A percentile compares a stretch with the other conserved stretches of the same genome.
phyloP scores from a whole-genome alignment of 2,797 vertebrate genomes.

The Gymnocypris eckloni region DNA sequence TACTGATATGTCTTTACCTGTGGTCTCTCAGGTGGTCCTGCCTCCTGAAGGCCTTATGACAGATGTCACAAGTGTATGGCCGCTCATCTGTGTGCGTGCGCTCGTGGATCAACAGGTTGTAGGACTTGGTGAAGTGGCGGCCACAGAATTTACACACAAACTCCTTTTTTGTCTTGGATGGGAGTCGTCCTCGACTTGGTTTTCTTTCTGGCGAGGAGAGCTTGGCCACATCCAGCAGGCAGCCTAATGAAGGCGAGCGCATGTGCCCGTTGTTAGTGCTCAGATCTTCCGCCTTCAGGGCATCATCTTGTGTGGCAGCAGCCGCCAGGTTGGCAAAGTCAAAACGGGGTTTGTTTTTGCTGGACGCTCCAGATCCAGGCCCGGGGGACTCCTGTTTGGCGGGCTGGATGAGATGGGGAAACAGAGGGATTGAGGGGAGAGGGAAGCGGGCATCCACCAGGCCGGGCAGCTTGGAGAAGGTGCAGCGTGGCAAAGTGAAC shows the following conservation, averaged over 20 bases:
- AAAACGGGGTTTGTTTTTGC: constrained; percentile 93
- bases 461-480: constrained; percentile 88
- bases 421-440: constrained; percentile 86
- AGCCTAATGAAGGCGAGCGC: constrained; percentile 77
- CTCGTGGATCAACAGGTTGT: constrained; percentile 91
- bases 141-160: constrained; percentile 94
- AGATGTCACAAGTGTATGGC: constrained; percentile 91
- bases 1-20: constrained; percentile 74
- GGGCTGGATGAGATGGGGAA: constrained; percentile 90
- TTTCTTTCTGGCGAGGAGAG: constrained; percentile 89
- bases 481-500: constrained; percentile 89
- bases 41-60: constrained; percentile 91
- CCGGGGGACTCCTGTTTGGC: constrained; percentile 76
- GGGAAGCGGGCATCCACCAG: constrained; percentile 86
- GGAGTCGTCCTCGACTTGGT: constrained; percentile 86
- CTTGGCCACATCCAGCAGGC: constrained; percentile 91
- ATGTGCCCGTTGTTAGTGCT: constrained; percentile 71
- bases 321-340: constrained; percentile 97
- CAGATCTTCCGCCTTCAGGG: constrained; percentile 88
- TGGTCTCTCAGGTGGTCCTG: constrained; percentile 91
- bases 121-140: constrained; percentile 91
- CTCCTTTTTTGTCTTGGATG: constrained; percentile 92
- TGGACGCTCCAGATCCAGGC: constrained; percentile 60
- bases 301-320: constrained; percentile 95
- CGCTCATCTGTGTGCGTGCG: constrained; percentile 89